phyloP scores from a whole-genome alignment of 1,140 invertebrate genomes.

The Glossosoma conforme region DNA sequence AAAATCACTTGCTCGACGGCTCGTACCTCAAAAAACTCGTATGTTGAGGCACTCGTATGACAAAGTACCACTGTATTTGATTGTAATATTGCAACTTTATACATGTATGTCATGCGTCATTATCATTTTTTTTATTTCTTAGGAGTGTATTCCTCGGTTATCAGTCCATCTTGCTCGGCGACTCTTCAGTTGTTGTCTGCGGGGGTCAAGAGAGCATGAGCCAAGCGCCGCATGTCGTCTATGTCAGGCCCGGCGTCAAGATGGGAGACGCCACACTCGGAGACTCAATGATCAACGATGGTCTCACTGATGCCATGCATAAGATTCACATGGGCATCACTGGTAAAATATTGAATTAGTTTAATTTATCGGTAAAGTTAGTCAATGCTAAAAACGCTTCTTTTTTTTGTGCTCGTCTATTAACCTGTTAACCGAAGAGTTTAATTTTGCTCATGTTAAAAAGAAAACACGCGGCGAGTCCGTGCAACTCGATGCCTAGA shows the following conservation, averaged over 20 bases:
- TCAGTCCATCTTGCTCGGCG: conserved; percentile 66
- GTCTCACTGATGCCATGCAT: conserved; percentile 75
- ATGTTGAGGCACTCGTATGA: no score
- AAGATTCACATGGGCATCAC: conserved; percentile 83
- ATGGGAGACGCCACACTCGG: conserved; percentile 61
- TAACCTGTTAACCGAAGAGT: no score
- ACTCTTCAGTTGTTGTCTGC: conserved; percentile 67
- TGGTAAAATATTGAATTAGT: conserved; percentile 48
- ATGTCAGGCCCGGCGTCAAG: conserved; percentile 63
- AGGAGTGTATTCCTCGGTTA: conserved; percentile 66
- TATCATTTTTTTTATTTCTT: conserved; percentile 32
- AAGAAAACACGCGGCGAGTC: no score
- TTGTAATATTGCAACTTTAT: background rate
- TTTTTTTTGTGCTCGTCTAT: no score
- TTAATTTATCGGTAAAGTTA: no score
- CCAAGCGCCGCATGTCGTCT: conserved; percentile 65
- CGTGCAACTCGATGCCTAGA: no score
- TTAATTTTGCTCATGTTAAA: no score
- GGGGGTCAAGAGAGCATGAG: conserved; percentile 89
- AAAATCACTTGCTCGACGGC: no score
- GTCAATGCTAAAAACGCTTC: no score
- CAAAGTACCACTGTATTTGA: no score
- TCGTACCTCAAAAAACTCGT: no score
- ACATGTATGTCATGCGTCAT: conserved; percentile 1
- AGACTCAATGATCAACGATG: conserved; percentile 74